A percentile compares a stretch with the other conserved stretches of the same genome.
These are phyloP conservation scores for Peromyscus nudipes DNA, from an alignment of 2,797 vertebrate genomes.

Conservation along the genomic window DNA sequence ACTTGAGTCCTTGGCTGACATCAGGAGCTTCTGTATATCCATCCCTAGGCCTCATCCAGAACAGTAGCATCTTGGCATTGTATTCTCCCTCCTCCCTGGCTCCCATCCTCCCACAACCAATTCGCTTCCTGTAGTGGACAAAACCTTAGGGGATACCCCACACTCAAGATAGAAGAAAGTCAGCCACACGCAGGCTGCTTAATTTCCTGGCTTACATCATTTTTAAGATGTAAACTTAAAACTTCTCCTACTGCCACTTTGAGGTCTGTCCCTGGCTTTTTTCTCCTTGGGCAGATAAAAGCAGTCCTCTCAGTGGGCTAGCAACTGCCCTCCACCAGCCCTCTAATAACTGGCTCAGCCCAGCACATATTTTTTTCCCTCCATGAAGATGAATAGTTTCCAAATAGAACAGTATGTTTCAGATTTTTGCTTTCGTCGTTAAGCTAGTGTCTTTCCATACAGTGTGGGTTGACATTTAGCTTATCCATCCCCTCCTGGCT, in stretches of 20 bases:
- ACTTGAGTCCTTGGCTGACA: too few relatives aligned
- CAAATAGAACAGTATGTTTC: constrained; percentile 23
- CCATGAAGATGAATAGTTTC: background rate
- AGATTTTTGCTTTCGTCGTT: background rate
- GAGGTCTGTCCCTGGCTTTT: background rate
- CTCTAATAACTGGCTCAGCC: background rate
- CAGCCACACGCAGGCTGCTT: background rate
- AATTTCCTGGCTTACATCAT: background rate
- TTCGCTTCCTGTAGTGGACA: background rate
- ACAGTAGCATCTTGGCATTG: background rate
- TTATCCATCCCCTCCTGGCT: background rate
- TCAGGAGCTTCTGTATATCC: background rate
- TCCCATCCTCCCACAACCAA: background rate
- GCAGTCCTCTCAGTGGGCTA: background rate
- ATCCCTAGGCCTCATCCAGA: background rate
- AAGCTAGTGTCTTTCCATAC: background rate
- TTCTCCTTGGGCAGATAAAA: background rate
- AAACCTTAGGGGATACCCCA: background rate
- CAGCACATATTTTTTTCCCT: background rate
- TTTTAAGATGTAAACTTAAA: background rate
- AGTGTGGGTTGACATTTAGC: background rate
- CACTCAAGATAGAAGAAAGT: background rate
- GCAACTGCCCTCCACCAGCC: background rate
- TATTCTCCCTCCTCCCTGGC: too few relatives aligned
- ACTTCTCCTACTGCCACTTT: background rate